Conservation (phyloP, 92 coral and sea anemone species). For the Micromussa lordhowensis region DNA sequence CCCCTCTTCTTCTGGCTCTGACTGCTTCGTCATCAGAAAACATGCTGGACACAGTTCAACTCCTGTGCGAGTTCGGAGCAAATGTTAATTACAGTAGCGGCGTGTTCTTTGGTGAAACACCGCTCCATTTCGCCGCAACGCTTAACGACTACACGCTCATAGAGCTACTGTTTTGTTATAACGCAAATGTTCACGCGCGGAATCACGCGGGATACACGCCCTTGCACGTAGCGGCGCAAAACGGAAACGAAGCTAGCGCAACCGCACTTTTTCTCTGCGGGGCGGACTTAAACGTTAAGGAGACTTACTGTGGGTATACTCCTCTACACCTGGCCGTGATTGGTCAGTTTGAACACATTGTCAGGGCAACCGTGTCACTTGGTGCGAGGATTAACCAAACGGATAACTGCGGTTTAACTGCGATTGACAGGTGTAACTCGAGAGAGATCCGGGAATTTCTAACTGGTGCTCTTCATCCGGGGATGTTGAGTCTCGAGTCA, state of each 20-base stretch:
- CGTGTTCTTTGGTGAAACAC: constrained; percentile 77
- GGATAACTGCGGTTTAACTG: constrained; percentile 63
- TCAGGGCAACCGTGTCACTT: constrained; percentile 58
- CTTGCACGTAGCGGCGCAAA: constrained; percentile 75
- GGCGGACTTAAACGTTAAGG: constrained; percentile 75
- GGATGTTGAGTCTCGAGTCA: constrained; percentile 30
- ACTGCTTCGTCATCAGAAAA: constrained; percentile 40
- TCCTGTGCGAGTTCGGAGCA: constrained; percentile 87
- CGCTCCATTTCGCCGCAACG: constrained; percentile 85
- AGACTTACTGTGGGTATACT: constrained; percentile 82
- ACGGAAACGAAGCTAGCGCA: constrained; percentile 71
- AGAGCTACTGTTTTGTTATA: constrained; percentile 53
- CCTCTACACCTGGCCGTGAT: constrained; percentile 88
- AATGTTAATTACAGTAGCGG: constrained; percentile 80
- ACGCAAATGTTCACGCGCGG: constrained; percentile 72
- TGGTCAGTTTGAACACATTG: constrained; percentile 60
- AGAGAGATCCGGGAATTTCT: constrained; percentile 35
- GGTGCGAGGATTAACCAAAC: constrained; percentile 69
- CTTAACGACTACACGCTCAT: constrained; percentile 25
- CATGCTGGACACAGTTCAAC: constrained; percentile 30
- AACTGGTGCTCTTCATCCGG: constrained; percentile 11
- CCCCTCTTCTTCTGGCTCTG: constrained; percentile 71
- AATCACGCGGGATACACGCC: constrained; percentile 87
- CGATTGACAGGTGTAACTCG: constrained; percentile 73
- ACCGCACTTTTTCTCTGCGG: constrained; percentile 77